A percentile compares a stretch with the other conserved stretches of the same genome.
Conservation (phyloP, 2,113 vertebrate genomes). For the Drymodes brunneopygia region DNA sequence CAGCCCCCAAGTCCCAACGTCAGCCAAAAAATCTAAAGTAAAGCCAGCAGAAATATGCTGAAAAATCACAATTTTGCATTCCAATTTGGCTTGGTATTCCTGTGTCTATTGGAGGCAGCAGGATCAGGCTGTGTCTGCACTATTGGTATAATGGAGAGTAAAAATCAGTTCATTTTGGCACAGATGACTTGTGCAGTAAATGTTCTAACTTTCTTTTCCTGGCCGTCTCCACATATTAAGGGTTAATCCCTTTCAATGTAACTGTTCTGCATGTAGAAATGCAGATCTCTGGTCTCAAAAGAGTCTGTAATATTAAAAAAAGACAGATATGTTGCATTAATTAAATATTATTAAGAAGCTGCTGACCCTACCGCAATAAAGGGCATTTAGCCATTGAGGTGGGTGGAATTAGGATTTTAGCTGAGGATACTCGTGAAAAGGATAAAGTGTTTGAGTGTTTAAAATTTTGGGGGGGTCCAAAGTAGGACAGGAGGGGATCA, state of each 20-base stretch:
- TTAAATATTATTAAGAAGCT: background rate
- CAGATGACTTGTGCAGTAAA: background rate
- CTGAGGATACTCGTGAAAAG: background rate
- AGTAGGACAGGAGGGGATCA: background rate
- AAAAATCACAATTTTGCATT: background rate
- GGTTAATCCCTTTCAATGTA: background rate
- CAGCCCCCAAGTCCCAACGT: background rate
- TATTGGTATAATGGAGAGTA: background rate
- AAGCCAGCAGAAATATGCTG: background rate
- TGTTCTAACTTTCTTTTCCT: background rate
- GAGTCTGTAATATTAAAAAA: background rate
- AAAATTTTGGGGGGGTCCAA: background rate
- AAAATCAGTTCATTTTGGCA: background rate
- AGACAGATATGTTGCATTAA: background rate
- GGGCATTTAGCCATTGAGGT: background rate
- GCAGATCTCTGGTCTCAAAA: background rate
- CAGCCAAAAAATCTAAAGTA: background rate
- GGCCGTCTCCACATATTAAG: background rate
- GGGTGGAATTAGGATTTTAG: background rate
- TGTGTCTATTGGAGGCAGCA: accelerated
- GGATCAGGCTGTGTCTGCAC: background rate
- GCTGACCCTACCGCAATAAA: background rate
- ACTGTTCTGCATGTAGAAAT: background rate
- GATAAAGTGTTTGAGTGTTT: background rate
- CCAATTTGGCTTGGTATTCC: background rate